Conservation (phyloP, 2,113 vertebrate genomes). For the Prionailurus viverrinus region DNA sequence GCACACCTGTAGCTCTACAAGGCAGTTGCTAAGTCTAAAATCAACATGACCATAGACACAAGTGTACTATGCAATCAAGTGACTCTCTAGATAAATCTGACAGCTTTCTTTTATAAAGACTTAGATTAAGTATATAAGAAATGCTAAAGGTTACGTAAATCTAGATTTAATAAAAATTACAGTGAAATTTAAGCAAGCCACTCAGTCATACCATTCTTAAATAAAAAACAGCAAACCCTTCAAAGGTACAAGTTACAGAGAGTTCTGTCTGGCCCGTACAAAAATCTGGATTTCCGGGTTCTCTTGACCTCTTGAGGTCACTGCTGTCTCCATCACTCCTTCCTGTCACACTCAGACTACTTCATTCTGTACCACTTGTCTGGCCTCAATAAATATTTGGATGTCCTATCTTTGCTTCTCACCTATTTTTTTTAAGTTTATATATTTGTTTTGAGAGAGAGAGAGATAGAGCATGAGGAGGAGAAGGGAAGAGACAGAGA, state of each 20-base stretch:
- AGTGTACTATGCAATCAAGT: neutral
- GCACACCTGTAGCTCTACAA: neutral
- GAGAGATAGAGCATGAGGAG: too few species aligned
- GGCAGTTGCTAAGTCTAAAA: constrained; percentile 37
- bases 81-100: constrained; percentile 48
- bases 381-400: neutral
- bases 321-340: neutral
- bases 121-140: constrained; percentile 19
- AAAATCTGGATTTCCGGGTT: constrained; percentile 43
- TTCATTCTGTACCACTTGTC: neutral
- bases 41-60: neutral
- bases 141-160: constrained; percentile 37
- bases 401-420: neutral
- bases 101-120: constrained; percentile 17
- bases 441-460: too few species aligned
- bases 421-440: neutral
- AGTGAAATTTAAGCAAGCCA: constrained; percentile 43
- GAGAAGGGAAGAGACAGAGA: too few species aligned
- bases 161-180: constrained; percentile 65
- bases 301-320: neutral
- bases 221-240: neutral
- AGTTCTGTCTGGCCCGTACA: neutral
- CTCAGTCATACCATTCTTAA: constrained; percentile 10
- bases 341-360: neutral
- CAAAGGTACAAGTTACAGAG: neutral